Evolutionary conservation across 53 echinoderm and acorn worm species (phyloP).

Genomic region (Actinopyga echinites): DNA sequence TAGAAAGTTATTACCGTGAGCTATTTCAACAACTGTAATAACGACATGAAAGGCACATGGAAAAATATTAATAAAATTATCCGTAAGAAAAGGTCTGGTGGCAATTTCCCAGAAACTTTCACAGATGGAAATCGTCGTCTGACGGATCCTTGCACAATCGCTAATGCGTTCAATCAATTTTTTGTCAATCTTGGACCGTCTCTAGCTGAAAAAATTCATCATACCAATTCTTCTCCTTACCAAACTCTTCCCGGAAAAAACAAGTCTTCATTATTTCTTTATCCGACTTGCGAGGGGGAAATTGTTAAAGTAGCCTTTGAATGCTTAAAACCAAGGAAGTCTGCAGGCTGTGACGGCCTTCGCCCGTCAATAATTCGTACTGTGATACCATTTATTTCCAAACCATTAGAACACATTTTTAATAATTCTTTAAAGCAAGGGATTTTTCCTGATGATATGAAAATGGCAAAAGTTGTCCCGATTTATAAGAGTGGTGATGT

Average conservation of each 20-base stretch:
- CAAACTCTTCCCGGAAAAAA: too few species aligned
- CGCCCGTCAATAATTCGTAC: too few species aligned
- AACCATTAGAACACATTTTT: background rate
- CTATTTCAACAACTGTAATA: background rate
- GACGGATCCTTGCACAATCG: background rate
- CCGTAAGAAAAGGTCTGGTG: too few species aligned
- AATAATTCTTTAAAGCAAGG: background rate
- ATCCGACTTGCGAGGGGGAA: too few species aligned
- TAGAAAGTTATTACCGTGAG: background rate
- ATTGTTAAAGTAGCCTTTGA: too few species aligned
- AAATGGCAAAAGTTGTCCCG: constrained; percentile 2
- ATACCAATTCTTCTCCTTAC: too few species aligned
- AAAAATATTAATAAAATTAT: background rate
- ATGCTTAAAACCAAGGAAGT: background rate
- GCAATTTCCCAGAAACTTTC: background rate
- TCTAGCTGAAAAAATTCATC: background rate
- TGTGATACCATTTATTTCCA: too few species aligned
- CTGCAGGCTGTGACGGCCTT: background rate
- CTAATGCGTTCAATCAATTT: background rate
- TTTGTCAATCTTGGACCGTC: background rate
- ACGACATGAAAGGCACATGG: background rate
- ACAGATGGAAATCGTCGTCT: background rate
- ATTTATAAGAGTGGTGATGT: background rate
- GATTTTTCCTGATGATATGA: background rate
- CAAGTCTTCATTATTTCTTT: too few species aligned